These are phyloP conservation scores for Sialis lutaria DNA, from an alignment of 2,888 invertebrate genomes.

Conservation along the genomic window DNA sequence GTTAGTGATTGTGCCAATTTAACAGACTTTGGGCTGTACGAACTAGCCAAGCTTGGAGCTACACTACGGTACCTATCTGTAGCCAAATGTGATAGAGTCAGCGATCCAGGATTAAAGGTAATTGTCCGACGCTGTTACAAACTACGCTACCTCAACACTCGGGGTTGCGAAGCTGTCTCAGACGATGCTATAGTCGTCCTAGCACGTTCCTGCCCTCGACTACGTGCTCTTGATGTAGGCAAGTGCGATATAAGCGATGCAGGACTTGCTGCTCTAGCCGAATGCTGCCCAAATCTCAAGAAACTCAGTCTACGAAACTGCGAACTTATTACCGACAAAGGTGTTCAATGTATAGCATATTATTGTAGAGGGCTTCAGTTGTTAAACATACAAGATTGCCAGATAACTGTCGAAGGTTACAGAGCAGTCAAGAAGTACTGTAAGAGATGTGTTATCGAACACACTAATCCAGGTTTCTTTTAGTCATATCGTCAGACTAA, in stretches of 20 bases:
- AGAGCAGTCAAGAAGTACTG: conserved; percentile 84
- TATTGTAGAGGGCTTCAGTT: conserved; percentile 80
- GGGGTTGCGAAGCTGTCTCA: conserved; percentile 88
- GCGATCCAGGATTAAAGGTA: conserved; percentile 76
- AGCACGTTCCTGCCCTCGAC: conserved; percentile 67
- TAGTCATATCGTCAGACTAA: conserved; percentile 17
- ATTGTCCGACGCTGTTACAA: conserved; percentile 79
- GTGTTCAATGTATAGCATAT: conserved; percentile 74
- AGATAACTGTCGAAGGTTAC: conserved; percentile 76
- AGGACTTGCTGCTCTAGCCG: conserved; percentile 69
- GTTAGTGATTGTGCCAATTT: conserved; percentile 81
- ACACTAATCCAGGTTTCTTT: conserved; percentile 88
- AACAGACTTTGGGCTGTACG: conserved; percentile 81
- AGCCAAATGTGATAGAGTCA: conserved; percentile 84
- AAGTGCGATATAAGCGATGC: conserved; percentile 89
- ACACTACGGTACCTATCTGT: conserved; percentile 84
- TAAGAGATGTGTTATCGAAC: conserved; percentile 83
- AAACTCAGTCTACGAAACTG: conserved; percentile 81
- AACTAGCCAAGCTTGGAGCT: conserved; percentile 73
- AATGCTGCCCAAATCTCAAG: conserved; percentile 78
- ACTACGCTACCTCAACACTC: conserved; percentile 72
- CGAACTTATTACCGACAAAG: conserved; percentile 78
- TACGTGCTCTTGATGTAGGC: conserved; percentile 77
- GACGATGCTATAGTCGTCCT: conserved; percentile 80
- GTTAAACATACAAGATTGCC: conserved; percentile 85